A percentile compares a stretch with the other conserved stretches of the same genome.
These are phyloP conservation scores for Diabrotica balteata DNA, from an alignment of 2,888 invertebrate species.

Conservation along the genomic window DNA sequence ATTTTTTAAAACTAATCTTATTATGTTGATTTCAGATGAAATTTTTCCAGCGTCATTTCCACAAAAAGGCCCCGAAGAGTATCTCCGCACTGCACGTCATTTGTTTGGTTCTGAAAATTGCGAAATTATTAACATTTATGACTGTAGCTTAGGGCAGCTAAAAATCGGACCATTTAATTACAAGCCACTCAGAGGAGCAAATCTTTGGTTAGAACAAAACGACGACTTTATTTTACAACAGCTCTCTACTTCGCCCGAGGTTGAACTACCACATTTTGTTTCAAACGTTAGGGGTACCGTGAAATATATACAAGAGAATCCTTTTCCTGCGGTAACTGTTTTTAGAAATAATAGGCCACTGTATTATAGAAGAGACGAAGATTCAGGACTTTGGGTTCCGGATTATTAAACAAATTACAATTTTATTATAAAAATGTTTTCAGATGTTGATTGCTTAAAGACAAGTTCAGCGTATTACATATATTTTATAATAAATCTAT, in stretches of 20 bases:
- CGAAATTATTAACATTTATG: slow-evolving; percentile 87
- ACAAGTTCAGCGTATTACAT: no score
- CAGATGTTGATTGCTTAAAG: not conserved
- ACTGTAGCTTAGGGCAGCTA: slow-evolving; percentile 82
- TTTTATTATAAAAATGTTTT: slow-evolving; percentile 1
- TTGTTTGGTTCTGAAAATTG: slow-evolving; percentile 88
- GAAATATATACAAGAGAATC: slow-evolving; percentile 93
- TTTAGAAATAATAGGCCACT: slow-evolving; percentile 92
- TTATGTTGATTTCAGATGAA: slow-evolving; percentile 66
- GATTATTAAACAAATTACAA: slow-evolving; percentile 22
- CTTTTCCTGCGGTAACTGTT: slow-evolving; percentile 92
- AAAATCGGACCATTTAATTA: slow-evolving; percentile 94
- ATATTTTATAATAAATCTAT: no score
- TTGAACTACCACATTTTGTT: slow-evolving; percentile 90
- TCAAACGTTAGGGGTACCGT: slow-evolving; percentile 84
- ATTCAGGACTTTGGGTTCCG: slow-evolving; percentile 77
- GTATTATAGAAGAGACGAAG: slow-evolving; percentile 88
- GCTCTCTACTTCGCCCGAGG: slow-evolving; percentile 90
- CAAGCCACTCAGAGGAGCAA: slow-evolving; percentile 87
- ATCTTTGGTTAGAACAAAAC: slow-evolving; percentile 87
- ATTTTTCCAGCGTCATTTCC: slow-evolving; percentile 90
- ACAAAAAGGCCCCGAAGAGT: slow-evolving; percentile 90
- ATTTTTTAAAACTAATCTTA: not conserved
- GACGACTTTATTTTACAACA: slow-evolving; percentile 93
- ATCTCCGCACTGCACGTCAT: slow-evolving; percentile 79